Percentiles rank a stretch among this genome's conserved stretches.
Conservation (phyloP, 2,797 vertebrate genomes). For the Poeciliopsis turneri region DNA sequence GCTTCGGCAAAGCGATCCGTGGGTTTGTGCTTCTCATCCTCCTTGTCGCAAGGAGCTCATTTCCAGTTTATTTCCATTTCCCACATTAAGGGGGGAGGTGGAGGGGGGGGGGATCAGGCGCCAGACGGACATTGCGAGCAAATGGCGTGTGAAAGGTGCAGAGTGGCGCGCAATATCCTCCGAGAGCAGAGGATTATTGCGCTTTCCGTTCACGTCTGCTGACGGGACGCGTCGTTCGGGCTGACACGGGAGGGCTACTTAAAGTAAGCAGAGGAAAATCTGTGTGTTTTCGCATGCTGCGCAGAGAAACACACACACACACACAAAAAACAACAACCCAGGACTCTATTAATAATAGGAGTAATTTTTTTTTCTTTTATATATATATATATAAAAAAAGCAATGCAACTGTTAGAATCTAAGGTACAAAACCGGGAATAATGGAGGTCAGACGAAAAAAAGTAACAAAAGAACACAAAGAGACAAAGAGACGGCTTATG, state of each 20-base stretch:
- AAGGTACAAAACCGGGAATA: conserved; percentile 43
- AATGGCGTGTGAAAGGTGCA: conserved; percentile 52
- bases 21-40: conserved; percentile 8
- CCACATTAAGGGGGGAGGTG: conserved; percentile 6
- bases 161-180: conserved; percentile 45
- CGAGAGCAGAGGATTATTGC: conserved; percentile 42
- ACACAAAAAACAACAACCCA: neutral
- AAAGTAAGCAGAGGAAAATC: conserved; percentile 19
- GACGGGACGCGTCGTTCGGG: conserved; percentile 52
- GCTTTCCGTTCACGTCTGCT: conserved; percentile 37
- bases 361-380: neutral
- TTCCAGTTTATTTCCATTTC: conserved; percentile 20
- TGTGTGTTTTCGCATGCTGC: conserved; percentile 15
- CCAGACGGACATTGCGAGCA: conserved; percentile 27
- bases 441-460: conserved; percentile 53
- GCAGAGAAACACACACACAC: neutral
- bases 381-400: neutral
- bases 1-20: rapidly evolving
- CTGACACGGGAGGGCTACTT: conserved; percentile 53
- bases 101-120: conserved; percentile 5
- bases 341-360: conserved; percentile 21
- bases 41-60: conserved; percentile 27
- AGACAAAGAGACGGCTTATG: conserved; percentile 52
- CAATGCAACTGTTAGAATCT: conserved; percentile 43
- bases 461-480: conserved; percentile 55